Evolutionary conservation across 2,113 vertebrate genomes (phyloP), one percentile per base, ranked within the genome.

Genomic region (Petromus typicus): DNA sequence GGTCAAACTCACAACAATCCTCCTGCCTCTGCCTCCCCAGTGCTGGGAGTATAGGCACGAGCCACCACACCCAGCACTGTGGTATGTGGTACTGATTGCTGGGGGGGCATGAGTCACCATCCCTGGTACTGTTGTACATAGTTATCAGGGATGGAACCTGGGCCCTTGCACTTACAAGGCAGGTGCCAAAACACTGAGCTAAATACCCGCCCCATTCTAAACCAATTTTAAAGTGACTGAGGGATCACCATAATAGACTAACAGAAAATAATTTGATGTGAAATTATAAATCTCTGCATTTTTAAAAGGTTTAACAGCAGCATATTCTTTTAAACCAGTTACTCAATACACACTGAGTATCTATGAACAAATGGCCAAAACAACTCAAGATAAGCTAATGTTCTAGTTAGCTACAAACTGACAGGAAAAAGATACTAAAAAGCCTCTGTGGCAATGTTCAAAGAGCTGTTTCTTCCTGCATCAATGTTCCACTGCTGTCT

Each of bases 181-280:
- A n/a, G n/a, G n/a, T n/a, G n/a, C n/a, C n/a, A n/a, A n/a, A n/a
- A n/a, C n/a, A n/a, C n/a, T n/a, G n/a, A n/a, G n/a, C n/a, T n/a
- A n/a, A n/a, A n/a, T n/a, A n/a, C n/a, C n/a, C n/a, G n/a, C n/a
- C n/a, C n/a, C n/a, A n/a, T 93, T 93, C 40, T 78, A 71, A 95
- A 66, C 69, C n/a, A 51, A 51, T 51, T 51, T 51, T 51, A 59
- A 80, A 67, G 45, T 91, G 18, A 0, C 57, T 73, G n/a, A 80
- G 51, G 7, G 23, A 95, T 71, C 90, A 92, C 3, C 87, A 9
- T 69, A 84, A 89, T 22, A 75, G 45, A 76, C 48, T 82, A 86
- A 45, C 22, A 95, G 37, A 75, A 96, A 95, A 94, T 69, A 81
- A 95, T 67, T 80, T n/a, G 34, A 51, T 83, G 43, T 5, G 93